Evolutionary conservation across 2,797 vertebrate genomes (phyloP).

Genomic region (Phataginus tetradactyla): DNA sequence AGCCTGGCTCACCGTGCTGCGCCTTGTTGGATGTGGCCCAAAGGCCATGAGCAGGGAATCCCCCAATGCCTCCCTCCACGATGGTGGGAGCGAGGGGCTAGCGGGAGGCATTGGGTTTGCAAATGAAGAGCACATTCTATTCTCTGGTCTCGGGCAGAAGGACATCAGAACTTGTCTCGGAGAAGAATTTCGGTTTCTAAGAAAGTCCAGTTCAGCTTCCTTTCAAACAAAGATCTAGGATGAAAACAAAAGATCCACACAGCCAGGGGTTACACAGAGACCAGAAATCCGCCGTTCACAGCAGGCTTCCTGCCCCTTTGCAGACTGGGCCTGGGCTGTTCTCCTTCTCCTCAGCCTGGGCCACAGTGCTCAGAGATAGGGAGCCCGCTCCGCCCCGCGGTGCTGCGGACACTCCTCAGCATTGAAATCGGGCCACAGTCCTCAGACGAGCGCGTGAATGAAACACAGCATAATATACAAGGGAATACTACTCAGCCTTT

Average conservation of each 20-base stretch:
- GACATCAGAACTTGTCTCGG: not conserved
- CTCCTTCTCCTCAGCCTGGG: not conserved
- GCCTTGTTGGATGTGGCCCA: not conserved
- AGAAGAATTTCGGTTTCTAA: not conserved
- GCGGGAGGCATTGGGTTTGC: not conserved
- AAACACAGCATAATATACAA: not conserved
- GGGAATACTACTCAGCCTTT: not conserved
- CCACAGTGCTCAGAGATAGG: not conserved
- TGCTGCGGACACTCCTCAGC: not conserved
- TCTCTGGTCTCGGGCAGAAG: not conserved
- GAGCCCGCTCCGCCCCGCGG: not conserved
- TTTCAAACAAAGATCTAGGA: constrained; percentile 26
- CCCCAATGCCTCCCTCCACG: not conserved
- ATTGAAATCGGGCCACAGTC: not conserved
- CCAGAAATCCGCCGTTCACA: not conserved
- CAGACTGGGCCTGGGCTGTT: not conserved
- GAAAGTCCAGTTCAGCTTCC: not conserved
- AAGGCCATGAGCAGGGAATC: not conserved
- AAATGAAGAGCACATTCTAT: not conserved
- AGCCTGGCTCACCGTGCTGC: not conserved
- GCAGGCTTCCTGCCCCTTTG: not conserved
- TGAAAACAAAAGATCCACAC: not conserved
- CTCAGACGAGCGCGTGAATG: not conserved
- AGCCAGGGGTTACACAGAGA: not conserved
- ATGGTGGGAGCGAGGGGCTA: not conserved